Percentiles rank a stretch among this genome's conserved stretches.
phyloP scores from a whole-genome alignment of 2,797 vertebrate species.

The Coregonus ussuriensis region DNA sequence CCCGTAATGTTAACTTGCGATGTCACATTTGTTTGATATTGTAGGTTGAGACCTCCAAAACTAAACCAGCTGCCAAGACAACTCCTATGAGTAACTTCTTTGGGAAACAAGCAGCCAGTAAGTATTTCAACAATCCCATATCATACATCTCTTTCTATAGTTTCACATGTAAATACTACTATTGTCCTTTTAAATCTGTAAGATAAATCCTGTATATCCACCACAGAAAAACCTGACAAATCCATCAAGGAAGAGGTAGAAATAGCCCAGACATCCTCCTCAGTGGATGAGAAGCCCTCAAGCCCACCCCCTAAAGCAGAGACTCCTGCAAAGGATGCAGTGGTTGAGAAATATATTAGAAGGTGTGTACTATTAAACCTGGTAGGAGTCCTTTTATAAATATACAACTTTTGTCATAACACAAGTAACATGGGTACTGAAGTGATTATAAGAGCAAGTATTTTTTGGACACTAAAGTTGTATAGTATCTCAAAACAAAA shows the following conservation, averaged over 20 bases:
- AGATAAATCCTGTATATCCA: slow-evolving; percentile 30
- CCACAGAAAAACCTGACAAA: slow-evolving; percentile 71
- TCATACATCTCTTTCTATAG: neutral
- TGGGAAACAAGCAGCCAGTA: slow-evolving; percentile 84
- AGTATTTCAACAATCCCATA: slow-evolving; percentile 60
- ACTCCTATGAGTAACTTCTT: slow-evolving; percentile 86
- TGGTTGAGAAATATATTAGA: slow-evolving; percentile 50
- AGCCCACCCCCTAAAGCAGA: slow-evolving; percentile 35
- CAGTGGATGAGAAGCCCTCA: slow-evolving; percentile 26
- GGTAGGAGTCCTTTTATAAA: neutral
- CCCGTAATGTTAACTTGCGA: neutral
- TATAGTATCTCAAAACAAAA: neutral
- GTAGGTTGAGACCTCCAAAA: slow-evolving; percentile 77
- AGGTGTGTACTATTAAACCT: slow-evolving; percentile 52
- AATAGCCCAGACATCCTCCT: slow-evolving; percentile 45
- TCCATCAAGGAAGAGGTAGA: slow-evolving; percentile 76
- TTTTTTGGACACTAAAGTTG: neutral
- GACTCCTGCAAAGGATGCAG: slow-evolving; percentile 35
- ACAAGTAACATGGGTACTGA: neutral
- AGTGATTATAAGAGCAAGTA: neutral
- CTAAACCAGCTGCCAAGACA: slow-evolving; percentile 76
- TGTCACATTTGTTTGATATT: slow-evolving; percentile 16
- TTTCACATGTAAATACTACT: slow-evolving; percentile 3
- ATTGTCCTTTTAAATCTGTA: slow-evolving; percentile 23
- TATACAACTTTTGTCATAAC: neutral